Conservation (phyloP, 2,113 vertebrate genomes). For the Hippopotamus amphibius region DNA sequence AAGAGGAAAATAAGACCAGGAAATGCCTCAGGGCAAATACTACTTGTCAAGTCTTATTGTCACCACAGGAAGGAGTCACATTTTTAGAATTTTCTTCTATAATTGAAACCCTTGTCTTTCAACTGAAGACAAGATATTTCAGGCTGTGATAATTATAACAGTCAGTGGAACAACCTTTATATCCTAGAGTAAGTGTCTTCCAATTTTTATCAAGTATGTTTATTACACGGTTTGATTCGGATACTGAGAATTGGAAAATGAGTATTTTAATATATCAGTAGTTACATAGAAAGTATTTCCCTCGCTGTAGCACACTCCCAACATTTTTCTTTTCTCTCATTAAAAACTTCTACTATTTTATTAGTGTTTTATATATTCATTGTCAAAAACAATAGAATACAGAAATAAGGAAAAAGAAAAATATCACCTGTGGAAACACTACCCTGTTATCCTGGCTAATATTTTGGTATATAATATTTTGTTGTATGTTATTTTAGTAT, state of each 20-base stretch:
- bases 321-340: background rate
- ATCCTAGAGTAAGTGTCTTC: constrained; percentile 26
- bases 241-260: background rate
- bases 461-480: constrained; percentile 8
- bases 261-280: background rate
- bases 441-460: background rate
- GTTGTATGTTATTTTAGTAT: background rate
- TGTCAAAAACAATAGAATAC: background rate
- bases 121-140: constrained; percentile 68
- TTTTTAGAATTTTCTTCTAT: constrained; percentile 62
- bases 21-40: constrained; percentile 42
- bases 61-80: background rate
- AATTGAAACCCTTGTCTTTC: constrained; percentile 70
- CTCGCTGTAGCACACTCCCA: background rate
- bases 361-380: background rate
- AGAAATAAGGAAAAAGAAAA: constrained; percentile 16
- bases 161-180: background rate
- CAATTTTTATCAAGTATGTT: constrained; percentile 43
- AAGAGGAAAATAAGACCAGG: constrained; percentile 25
- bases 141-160: constrained; percentile 16
- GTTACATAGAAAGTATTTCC: background rate
- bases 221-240: constrained; percentile 14
- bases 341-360: background rate
- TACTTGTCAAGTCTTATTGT: constrained; percentile 46
- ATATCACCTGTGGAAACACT: background rate